Conservation (phyloP, 1,140 invertebrate species). For the Drosophila rufa region DNA sequence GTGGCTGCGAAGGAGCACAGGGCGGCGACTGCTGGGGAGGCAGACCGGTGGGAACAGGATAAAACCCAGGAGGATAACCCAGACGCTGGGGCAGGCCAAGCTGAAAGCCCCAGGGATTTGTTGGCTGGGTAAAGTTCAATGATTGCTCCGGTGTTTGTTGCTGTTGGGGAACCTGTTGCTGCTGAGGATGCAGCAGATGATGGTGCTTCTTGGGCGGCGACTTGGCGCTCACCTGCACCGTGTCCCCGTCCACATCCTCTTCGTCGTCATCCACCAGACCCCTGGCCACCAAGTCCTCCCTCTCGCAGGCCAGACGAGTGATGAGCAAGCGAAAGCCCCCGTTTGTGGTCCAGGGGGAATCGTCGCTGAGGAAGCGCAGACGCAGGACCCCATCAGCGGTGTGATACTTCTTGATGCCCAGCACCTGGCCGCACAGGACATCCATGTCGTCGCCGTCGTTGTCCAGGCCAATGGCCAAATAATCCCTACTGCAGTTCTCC, state of each 20-base stretch:
- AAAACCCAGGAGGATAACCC: slow-evolving; percentile 26
- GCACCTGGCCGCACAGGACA: slow-evolving; percentile 85
- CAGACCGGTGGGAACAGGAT: slow-evolving; percentile 4
- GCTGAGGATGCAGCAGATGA: slow-evolving; percentile 41
- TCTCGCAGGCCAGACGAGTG: slow-evolving; percentile 85
- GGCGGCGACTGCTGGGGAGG: slow-evolving; percentile 1
- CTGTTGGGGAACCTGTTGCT: slow-evolving; percentile 17
- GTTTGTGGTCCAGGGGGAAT: slow-evolving; percentile 75
- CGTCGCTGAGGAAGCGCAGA: slow-evolving; percentile 82
- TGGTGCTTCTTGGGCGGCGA: slow-evolving; percentile 56
- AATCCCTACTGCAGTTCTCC: slow-evolving; percentile 86
- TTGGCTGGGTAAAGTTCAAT: slow-evolving; percentile 35
- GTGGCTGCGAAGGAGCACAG: slow-evolving; percentile 23
- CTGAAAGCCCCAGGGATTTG: slow-evolving; percentile 12
- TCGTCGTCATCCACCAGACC: slow-evolving; percentile 39
- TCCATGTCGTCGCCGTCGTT: slow-evolving; percentile 79
- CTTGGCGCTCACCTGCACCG: slow-evolving; percentile 61
- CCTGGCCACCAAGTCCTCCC: slow-evolving; percentile 61
- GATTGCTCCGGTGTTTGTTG: not conserved
- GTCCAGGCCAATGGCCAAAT: slow-evolving; percentile 83
- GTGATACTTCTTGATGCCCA: slow-evolving; percentile 85
- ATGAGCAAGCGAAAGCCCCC: slow-evolving; percentile 87
- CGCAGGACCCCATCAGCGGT: slow-evolving; percentile 85
- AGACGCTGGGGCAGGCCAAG: slow-evolving; percentile 5
- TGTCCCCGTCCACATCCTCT: slow-evolving; percentile 51